Evolutionary conservation across 2,113 vertebrate species (phyloP).

Genomic region (Tiliqua scincoides): DNA sequence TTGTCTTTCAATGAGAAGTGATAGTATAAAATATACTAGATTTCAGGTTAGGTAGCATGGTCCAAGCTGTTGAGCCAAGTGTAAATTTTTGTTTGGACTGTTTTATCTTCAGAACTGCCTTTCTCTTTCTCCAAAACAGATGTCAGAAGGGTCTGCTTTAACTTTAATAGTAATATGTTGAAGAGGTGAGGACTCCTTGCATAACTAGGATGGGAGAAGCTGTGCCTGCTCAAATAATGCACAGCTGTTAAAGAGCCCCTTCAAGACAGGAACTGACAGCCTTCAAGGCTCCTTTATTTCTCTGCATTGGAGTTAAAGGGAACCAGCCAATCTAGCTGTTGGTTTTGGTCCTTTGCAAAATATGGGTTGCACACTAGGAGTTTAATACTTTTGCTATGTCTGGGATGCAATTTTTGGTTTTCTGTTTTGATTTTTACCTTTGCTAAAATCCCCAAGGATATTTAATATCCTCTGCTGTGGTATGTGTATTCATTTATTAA

Average conservation of each 20-base stretch:
- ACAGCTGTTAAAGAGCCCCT: background rate
- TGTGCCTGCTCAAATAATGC: background rate
- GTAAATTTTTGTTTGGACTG: background rate
- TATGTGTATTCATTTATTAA: too few species aligned
- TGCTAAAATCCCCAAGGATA: background rate
- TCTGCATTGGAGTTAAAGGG: background rate
- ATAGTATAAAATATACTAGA: background rate
- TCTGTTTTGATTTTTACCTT: background rate
- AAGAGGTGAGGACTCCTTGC: background rate
- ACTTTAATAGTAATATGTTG: background rate
- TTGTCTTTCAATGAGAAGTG: background rate
- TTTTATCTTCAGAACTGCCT: background rate
- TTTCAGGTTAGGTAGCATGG: background rate
- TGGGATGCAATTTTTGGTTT: background rate
- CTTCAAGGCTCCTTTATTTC: background rate
- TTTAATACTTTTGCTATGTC: background rate
- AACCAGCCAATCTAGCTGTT: background rate
- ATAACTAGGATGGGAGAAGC: background rate
- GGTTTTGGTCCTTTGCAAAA: background rate
- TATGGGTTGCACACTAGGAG: too few species aligned
- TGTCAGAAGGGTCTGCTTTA: background rate
- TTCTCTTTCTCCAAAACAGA: background rate
- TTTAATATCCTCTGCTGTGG: background rate
- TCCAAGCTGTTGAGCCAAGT: background rate
- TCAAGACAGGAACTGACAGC: background rate